These are phyloP conservation scores for Junco hyemalis DNA, from an alignment of 2,113 vertebrate genomes.

Conservation along the genomic window DNA sequence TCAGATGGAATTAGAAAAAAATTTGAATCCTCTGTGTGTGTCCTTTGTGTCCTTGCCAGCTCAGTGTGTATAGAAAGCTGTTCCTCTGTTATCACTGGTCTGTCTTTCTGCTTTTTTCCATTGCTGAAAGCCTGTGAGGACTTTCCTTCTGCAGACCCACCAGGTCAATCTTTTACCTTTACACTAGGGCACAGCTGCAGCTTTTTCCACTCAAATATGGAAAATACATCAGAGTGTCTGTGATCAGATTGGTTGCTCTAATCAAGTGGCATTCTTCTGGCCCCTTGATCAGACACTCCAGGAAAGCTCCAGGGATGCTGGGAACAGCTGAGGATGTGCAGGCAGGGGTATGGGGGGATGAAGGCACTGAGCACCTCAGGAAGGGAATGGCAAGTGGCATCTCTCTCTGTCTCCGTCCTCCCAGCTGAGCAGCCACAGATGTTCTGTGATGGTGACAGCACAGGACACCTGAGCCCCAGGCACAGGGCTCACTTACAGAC, in stretches of 20 bases:
- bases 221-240: background rate
- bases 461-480: background rate
- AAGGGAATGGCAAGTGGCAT: background rate
- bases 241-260: background rate
- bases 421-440: background rate
- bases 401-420: background rate
- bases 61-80: background rate
- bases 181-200: background rate
- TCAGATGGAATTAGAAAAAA: constrained; percentile 37
- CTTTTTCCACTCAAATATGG: background rate
- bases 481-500: background rate
- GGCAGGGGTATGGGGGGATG: background rate
- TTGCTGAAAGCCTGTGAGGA: background rate
- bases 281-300: background rate
- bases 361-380: background rate
- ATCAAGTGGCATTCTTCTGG: background rate
- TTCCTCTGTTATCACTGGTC: background rate
- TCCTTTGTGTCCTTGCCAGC: constrained; percentile 33
- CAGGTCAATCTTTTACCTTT: background rate
- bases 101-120: background rate
- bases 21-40: background rate
- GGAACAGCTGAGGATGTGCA: background rate
- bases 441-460: background rate
- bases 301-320: background rate
- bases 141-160: background rate